Base-by-base conservation (phyloP, 2,797 vertebrate genomes). In the Rhinatrema bivittatum region DNA sequence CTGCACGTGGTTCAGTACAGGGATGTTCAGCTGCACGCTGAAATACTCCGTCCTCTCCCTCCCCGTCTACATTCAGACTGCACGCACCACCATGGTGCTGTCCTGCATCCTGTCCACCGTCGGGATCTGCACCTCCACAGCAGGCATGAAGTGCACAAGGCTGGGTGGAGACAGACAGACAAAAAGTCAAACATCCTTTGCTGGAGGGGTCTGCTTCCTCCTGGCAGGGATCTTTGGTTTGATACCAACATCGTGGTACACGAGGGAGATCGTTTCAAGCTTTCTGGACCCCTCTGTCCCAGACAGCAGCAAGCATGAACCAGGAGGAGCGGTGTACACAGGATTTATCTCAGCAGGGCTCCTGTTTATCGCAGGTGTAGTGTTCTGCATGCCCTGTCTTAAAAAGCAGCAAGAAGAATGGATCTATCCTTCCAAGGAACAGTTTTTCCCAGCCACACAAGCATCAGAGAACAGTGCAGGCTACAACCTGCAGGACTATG, bases 1-100 rank as follows among this genome's bases (percentile, higher is more conserved):
- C 81, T 98, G 94, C 66, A 89, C 91, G 0, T 97, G 93, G 87
- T 88, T 88, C 74, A 91, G 88, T 72, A 91, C 93, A 0, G 94
- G 93, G 18, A 78, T 94, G 72, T 93, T 97, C 72, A 97, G 93
- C 86, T 98, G 94, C 40, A 85, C 80, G 5, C 50, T 90, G 40
- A 91, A 91, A 74, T 68, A 77, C 65, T 91, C 93, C 0, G 22
- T 88, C 6, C 85, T 94, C 46, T 72, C 86, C 2, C 84, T 93
- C 39, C 93, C 93, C 0, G 4, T 74, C 32, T 79, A 87, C 5
- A 85, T 94, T 62, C 91, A 91, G 72, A 66, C 83, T 1, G 82
- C 83, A 3, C 76, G 93, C 26, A 90, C 84, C 36, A 70, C 86
- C 52, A 97, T 96, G 93, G 86, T 97, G 2, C 78, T 97, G 60